These are phyloP conservation scores for Habroteleia sp. DNA, from an alignment of 2,888 invertebrate genomes.

Conservation along the genomic window DNA sequence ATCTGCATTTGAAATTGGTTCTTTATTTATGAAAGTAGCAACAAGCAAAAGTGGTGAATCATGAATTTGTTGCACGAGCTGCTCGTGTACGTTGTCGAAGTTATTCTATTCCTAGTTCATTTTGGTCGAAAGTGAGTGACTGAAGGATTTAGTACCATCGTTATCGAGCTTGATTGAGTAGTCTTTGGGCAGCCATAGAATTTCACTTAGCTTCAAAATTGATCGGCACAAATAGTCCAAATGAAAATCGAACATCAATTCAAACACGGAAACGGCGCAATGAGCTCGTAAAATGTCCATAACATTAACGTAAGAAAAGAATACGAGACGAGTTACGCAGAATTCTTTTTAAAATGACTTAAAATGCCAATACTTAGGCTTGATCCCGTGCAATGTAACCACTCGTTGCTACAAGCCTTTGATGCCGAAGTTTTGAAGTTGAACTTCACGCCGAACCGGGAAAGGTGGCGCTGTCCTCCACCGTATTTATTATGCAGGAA, in stretches of 20 bases:
- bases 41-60: conserved; percentile 1
- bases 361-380: too few species aligned
- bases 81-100: neutral
- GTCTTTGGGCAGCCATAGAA: conserved; percentile 52
- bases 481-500: too few species aligned
- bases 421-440: too few species aligned
- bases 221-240: conserved; percentile 29
- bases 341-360: too few species aligned
- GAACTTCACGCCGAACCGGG: too few species aligned
- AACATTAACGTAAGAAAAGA: conserved; percentile 46
- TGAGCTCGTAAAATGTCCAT: conserved; percentile 39
- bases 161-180: conserved; percentile 49
- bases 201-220: conserved; percentile 40
- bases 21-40: conserved; percentile 8
- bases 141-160: conserved; percentile 34
- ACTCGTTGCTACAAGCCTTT: too few species aligned
- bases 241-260: conserved; percentile 42
- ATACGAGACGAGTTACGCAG: conserved; percentile 1
- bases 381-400: too few species aligned
- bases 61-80: neutral
- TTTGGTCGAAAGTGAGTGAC: conserved; percentile 28
- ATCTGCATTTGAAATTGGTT: conserved; percentile 18
- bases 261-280: conserved; percentile 20
- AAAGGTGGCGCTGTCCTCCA: too few species aligned
- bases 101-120: conserved; percentile 26